Evolutionary conservation across 1,140 invertebrate genomes (phyloP).

Genomic region (Homarus americanus): DNA sequence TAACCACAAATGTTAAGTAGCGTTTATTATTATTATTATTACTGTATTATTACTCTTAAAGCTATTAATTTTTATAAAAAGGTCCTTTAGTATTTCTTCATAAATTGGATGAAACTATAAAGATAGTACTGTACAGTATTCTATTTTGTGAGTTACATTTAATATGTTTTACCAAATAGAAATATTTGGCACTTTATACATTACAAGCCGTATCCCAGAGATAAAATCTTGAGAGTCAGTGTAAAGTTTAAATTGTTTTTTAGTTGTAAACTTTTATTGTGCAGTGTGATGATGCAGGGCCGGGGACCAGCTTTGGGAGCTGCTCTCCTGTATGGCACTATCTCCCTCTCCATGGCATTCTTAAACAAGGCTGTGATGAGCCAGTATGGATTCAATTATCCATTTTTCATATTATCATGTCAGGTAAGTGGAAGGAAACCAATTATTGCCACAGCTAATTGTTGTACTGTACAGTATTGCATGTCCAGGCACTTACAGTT

Average conservation of each 20-base stretch:
- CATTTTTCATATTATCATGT: slow-evolving; percentile 79
- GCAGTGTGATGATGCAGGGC: not conserved
- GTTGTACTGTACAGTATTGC: too few relatives aligned
- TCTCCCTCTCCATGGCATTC: slow-evolving; percentile 80
- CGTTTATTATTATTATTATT: too few relatives aligned
- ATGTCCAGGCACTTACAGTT: too few relatives aligned
- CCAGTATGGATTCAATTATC: slow-evolving; percentile 79
- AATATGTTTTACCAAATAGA: not conserved
- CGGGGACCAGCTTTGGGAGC: slow-evolving; percentile 74
- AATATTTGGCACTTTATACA: not conserved
- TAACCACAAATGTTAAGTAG: too few relatives aligned
- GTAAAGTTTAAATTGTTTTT: not conserved
- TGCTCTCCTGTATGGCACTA: slow-evolving; percentile 79
- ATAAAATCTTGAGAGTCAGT: not conserved
- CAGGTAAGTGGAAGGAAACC: slow-evolving; percentile 69
- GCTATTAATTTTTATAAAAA: too few relatives aligned
- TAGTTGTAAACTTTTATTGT: not conserved
- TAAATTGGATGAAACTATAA: too few relatives aligned
- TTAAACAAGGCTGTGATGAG: slow-evolving; percentile 80
- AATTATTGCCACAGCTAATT: too few relatives aligned
- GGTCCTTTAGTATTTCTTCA: too few relatives aligned
- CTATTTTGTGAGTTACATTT: not conserved
- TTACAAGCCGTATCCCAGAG: not conserved
- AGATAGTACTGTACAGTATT: too few relatives aligned
- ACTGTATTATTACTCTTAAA: too few relatives aligned